Evolutionary conservation across 2,113 vertebrate genomes (phyloP), one percentile per base, ranked within the genome.

Genomic region (Passerina amoena): DNA sequence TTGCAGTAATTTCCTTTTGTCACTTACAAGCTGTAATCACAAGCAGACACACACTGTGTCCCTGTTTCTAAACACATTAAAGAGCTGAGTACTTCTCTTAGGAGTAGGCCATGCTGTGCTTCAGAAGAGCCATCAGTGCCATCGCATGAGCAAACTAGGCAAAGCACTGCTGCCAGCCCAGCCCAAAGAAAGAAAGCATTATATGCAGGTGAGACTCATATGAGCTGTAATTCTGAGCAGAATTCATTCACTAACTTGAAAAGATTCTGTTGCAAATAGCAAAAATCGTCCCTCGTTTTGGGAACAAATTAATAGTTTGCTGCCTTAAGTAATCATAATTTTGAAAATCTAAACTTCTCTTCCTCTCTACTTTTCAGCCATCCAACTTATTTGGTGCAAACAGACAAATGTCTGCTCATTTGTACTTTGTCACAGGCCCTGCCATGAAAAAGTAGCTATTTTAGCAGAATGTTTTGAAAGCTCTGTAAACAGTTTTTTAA

Each of bases 151-250:
- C 69, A 23, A 51, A 56, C 38, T 6, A 16, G 75, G 84, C 84
- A 95, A 95, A 88, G 45, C 77, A 45, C 35, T 12, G 57, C 51
- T 86, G 56, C 83, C 48, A 70, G 75, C 84, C 85, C 88, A 80
- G 31, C 79, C 66, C 92, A 4, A 90, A 97, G 87, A 86, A 98
- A 96, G 91, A 97, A 97, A 92, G 70, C 77, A 7, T 97, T 97
- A 19, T 91, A 94, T 19, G 97, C 97, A 96, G 97, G 98, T 98
- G 97, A 57, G 64, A 19, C 38, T 66, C 38, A 89, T 90, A 79
- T 28, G 38, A 70, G 44, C 45, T 63, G 14, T 25, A 22, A 22
- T 11, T 77, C n/a, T 73, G 75, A 48, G 57, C n/a, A 63, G 30
- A 80, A 54, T 77, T 75, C 53, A 30, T 57, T 79, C 53, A 65